Evolutionary conservation across 2,113 vertebrate species (phyloP).

Genomic region (Pristiophorus japonicus): DNA sequence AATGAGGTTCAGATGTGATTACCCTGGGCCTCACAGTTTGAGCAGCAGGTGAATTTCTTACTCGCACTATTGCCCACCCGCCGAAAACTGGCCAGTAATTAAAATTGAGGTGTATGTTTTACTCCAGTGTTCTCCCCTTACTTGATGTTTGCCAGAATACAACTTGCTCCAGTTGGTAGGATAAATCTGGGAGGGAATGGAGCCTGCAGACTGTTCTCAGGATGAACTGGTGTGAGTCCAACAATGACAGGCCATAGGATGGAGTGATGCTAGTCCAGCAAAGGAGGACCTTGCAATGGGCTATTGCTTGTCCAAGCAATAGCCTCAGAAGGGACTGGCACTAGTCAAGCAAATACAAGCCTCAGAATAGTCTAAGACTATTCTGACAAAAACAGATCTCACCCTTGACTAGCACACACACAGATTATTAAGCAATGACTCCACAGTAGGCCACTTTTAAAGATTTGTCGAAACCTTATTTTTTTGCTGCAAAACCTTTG

Average conservation of each 20-base stretch:
- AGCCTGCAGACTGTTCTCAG: not conserved
- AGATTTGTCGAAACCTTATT: not conserved
- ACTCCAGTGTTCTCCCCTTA: not conserved
- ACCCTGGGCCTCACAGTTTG: not conserved
- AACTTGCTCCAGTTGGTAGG: not conserved
- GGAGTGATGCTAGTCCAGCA: not conserved
- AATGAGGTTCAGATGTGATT: not conserved
- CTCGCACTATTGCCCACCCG: not conserved
- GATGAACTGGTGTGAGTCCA: not conserved
- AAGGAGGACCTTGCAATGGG: not conserved
- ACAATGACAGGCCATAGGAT: not conserved
- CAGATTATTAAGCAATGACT: not conserved
- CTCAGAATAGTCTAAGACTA: not conserved
- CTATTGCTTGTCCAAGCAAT: not conserved
- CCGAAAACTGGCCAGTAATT: not conserved
- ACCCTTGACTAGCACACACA: not conserved
- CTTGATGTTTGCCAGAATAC: not conserved
- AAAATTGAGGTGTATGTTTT: not conserved
- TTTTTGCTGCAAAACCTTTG: not conserved
- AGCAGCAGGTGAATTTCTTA: not conserved
- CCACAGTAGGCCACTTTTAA: not conserved
- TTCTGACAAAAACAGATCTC: not conserved
- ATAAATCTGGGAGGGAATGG: not conserved
- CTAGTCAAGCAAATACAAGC: not conserved
- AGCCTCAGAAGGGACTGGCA: not conserved